Evolutionary conservation across 1,140 invertebrate genomes (phyloP), one percentile per base, ranked within the genome.

Genomic region (Sesamia nonagrioides): DNA sequence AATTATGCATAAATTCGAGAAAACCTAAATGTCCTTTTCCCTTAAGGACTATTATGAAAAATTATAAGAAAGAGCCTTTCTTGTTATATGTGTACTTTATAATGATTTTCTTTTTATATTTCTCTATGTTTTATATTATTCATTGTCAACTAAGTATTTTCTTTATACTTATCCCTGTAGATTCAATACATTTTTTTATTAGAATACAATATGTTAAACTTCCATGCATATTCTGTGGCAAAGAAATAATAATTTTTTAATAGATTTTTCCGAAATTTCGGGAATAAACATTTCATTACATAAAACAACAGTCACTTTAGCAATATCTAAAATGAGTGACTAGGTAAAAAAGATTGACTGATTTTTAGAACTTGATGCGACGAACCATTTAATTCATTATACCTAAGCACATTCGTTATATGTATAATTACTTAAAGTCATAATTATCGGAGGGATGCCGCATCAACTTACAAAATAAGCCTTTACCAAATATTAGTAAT

Each of bases 261-360:
- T 56, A 40, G 35, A 72, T n/a, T n/a, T n/a, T n/a, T n/a, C 50
- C 48, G 9, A 56, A 37, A 8, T 56, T 27, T 37, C 2, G n/a
- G 15, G 35, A 40, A 50, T 52, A 27, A 27, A 54, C 7, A 6
- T 48, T 35, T 50, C 35, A 15, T 54, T 40, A 50, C 18, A 68
- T 48, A 50, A 69, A 69, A 48, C 21, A 69, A 50, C 63, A 50
- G 66, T 69, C 66, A 50, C 63, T 69, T 33, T 11, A 50, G 66
- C 42, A 72, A 72, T 52, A 40, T 56, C 13, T 40, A 58, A 72
- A 56, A 56, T 72, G 69, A 56, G 71, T 74, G 71, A 74, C 71
- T 74, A 74, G 71, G 17, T 45, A 74, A 73, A 45, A 60, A 60
- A 74, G 45, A 58, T 74, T 37, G 52, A 58, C 54, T 15, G 18